A percentile compares a stretch with the other conserved stretches of the same genome.
Evolutionary conservation across 2,113 vertebrate species (phyloP).

Genomic region (Etia nguti): DNA sequence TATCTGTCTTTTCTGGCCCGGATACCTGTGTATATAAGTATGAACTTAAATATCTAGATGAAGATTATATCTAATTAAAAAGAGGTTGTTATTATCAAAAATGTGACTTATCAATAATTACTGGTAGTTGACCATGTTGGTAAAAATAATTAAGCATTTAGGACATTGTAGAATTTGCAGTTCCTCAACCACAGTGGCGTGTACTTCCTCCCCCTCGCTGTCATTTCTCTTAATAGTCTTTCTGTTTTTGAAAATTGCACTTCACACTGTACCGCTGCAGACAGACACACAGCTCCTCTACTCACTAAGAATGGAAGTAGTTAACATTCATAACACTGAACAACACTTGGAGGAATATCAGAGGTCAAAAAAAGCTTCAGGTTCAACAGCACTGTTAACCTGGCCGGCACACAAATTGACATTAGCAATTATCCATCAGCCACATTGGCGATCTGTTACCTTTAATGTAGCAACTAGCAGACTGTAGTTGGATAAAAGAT

Average conservation of each 20-base stretch:
- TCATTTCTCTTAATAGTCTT: neutral
- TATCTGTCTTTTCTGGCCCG: fast-evolving
- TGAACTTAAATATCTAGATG: neutral
- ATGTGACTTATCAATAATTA: fast-evolving
- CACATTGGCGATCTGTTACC: neutral
- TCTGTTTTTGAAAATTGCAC: neutral
- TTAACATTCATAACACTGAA: neutral
- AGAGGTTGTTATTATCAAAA: neutral
- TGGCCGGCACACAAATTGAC: neutral
- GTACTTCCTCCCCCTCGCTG: neutral
- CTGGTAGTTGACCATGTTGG: neutral
- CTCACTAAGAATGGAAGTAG: neutral
- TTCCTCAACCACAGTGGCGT: fast-evolving
- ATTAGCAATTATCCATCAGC: neutral
- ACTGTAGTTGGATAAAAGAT: neutral
- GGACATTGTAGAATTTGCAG: neutral
- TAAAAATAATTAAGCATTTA: neutral
- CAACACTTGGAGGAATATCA: neutral
- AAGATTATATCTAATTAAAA: neutral
- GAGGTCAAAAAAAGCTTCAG: neutral
- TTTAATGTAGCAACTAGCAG: neutral
- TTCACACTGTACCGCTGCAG: fast-evolving
- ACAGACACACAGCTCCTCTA: neutral
- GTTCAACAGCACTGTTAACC: neutral
- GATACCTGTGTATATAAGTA: neutral